Base-by-base conservation (phyloP, 2,888 invertebrate species). In the Phengaris alcon region DNA sequence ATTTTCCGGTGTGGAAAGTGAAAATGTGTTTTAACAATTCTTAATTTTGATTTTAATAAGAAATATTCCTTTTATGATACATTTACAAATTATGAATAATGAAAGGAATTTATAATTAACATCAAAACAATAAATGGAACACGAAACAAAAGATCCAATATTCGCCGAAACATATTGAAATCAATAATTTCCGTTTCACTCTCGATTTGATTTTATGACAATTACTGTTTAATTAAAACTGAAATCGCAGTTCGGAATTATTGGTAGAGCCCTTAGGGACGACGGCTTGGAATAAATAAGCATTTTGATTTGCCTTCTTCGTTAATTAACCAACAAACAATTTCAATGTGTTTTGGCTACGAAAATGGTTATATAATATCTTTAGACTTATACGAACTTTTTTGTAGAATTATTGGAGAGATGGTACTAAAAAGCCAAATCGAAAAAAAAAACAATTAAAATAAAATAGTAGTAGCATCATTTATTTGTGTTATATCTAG, bases 141-240 rank as follows among this genome's bases (percentile, higher is more conserved):
- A 22, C 35, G 35, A 12, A 64, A 64, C 64, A 64, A 64, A 64
- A 44, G 35, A 64, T 35, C 12, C 35, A 64, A 64, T 44, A 35
- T 64, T 64, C 35, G 35, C 5, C 35, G 64, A 44, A 64, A 64
- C 64, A 64, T 64, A 44, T 64, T 13, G 64, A 64, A 64, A 64
- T 44, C 35, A 64, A 64, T 64, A 64, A 64, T 64, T 64, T 44
- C 64, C 64, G 64, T 64, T 64, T 64, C 64, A 12, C 64, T 7
- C 64, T 64, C 64, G 64, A 44, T 64, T 64, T 64, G 64, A 64
- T 64, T 64, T 44, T 35, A 64, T 44, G 13, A 64, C 35, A 44
- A 44, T 64, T 44, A 64, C 64, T 64, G 64, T 44, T 64, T 64
- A 64, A 64, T 64, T 64, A 64, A 64, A 64, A 64, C 64, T 64